A percentile compares a stretch with the other conserved stretches of the same genome.
These are phyloP conservation scores for Istiophorus platypterus DNA, from an alignment of 2,113 vertebrate species.

Conservation along the genomic window DNA sequence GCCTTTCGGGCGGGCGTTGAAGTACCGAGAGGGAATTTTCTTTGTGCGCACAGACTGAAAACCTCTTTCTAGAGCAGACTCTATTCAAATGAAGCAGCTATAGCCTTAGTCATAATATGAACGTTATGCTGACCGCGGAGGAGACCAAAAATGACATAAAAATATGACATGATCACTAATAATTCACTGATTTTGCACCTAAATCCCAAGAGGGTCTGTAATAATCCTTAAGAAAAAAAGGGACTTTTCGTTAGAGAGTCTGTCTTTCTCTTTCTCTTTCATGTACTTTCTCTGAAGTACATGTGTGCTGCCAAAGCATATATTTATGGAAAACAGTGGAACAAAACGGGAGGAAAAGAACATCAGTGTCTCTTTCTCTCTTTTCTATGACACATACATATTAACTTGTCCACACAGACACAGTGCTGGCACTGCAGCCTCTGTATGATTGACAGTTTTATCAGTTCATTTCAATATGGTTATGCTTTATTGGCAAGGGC, in stretches of 20 bases:
- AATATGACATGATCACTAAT: background rate
- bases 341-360: background rate
- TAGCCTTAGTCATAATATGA: background rate
- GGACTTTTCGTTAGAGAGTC: background rate
- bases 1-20: background rate
- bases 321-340: background rate
- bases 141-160: background rate
- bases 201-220: background rate
- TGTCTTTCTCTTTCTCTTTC: background rate
- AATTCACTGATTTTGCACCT: background rate
- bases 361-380: background rate
- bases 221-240: background rate
- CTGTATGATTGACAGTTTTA: conserved; percentile 71
- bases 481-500: conserved; percentile 63
- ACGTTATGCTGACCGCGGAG: background rate
- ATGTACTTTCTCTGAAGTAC: too few relatives aligned
- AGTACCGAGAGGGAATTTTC: background rate
- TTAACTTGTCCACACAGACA: background rate
- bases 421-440: conserved; percentile 28
- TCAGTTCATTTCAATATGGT: conserved; percentile 70
- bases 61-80: background rate
- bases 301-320: background rate
- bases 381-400: background rate
- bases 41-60: background rate
- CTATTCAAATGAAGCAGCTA: background rate